Evolutionary conservation across 2,888 invertebrate genomes (phyloP).

Genomic region (Chaitophorus viminalis): DNA sequence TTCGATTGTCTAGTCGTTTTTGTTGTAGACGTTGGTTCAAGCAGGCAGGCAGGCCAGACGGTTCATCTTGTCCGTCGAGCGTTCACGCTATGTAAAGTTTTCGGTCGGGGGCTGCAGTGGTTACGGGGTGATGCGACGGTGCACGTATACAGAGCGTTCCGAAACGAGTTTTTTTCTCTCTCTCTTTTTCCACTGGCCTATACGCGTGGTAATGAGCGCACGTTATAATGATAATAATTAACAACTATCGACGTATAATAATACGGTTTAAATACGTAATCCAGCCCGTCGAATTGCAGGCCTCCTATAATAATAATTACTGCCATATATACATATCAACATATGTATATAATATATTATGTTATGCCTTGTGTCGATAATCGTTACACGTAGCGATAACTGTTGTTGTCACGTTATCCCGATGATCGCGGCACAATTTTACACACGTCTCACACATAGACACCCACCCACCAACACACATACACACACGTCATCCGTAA

Average conservation of each 20-base stretch:
- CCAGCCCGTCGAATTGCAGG: not conserved
- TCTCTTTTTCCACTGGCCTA: not conserved
- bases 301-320: no score
- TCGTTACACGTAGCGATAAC: no score
- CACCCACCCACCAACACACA: no score
- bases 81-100: not conserved
- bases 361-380: no score
- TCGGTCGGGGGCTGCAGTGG: not conserved
- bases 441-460: no score
- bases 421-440: no score
- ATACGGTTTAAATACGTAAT: not conserved
- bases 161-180: not conserved
- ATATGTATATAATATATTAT: no score
- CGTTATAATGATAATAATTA: not conserved
- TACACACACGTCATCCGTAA: no score
- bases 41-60: not conserved
- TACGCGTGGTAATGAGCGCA: not conserved
- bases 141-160: constrained; percentile 22
- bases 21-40: not conserved
- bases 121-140: not conserved
- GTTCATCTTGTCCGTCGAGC: not conserved
- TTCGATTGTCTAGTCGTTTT: not conserved
- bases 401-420: no score
- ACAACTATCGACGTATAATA: not conserved
- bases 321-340: no score